Conservation (phyloP, 2,888 invertebrate genomes). For the Ctenicera cuprea region DNA sequence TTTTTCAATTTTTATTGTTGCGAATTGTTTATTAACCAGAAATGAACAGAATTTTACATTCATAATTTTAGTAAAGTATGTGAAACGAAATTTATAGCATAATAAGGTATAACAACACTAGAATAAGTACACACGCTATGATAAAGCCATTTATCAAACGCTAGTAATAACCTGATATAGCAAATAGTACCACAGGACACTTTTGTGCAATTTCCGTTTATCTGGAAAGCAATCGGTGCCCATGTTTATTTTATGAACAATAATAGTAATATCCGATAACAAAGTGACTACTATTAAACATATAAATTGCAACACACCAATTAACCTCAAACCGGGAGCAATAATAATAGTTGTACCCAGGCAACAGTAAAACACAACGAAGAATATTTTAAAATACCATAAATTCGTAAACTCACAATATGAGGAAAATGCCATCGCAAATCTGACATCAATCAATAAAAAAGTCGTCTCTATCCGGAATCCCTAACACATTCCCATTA, state of each 20-base stretch:
- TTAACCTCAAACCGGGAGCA: constrained; percentile 35
- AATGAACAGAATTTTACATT: too few species aligned
- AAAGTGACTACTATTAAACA: constrained; percentile 41
- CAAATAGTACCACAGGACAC: constrained; percentile 30
- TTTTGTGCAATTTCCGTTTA: constrained; percentile 51
- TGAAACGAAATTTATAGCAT: too few species aligned
- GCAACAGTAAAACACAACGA: not conserved
- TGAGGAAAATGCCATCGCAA: constrained; percentile 7
- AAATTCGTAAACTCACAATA: constrained; percentile 1
- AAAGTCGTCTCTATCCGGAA: constrained; percentile 26
- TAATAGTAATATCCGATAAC: constrained; percentile 45
- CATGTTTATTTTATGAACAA: constrained; percentile 52
- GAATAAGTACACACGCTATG: not conserved
- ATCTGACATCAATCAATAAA: constrained; percentile 27
- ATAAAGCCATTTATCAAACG: constrained; percentile 37
- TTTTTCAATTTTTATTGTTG: too few species aligned
- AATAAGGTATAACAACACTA: too few species aligned
- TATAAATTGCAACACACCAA: constrained; percentile 42
- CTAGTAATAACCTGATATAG: constrained; percentile 28
- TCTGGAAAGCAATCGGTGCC: constrained; percentile 44
- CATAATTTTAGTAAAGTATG: too few species aligned
- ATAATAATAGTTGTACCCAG: not conserved
- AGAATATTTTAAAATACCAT: constrained; percentile 12
- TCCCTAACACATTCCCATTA: constrained; percentile 14
- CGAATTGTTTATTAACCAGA: too few species aligned